Percentiles rank a stretch among this genome's conserved stretches.
phyloP scores from a whole-genome alignment of 2,888 invertebrate genomes.

The Heliothis peltigera region DNA sequence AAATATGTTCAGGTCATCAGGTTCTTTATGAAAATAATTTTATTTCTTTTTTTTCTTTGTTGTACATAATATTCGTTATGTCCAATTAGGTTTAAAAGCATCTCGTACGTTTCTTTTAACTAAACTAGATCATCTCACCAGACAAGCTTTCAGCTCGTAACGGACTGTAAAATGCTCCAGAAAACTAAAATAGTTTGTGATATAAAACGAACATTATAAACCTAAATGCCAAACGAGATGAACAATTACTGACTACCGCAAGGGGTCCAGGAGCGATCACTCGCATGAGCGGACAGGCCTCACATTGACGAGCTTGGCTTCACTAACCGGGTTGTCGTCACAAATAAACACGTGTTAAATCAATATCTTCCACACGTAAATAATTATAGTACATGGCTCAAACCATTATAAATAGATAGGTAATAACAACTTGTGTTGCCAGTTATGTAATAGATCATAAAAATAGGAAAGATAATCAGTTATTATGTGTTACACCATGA shows the following conservation, averaged over 20 bases:
- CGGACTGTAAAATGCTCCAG: background rate
- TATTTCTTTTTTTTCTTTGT: too few species aligned
- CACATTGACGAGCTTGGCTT: conserved; percentile 19
- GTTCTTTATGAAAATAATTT: too few species aligned
- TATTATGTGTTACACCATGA: conserved; percentile 17
- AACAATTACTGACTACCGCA: conserved; percentile 16
- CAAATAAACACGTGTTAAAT: conserved; percentile 28
- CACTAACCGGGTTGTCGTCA: conserved; percentile 28
- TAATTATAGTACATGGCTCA: background rate
- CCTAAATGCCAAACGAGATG: conserved; percentile 13
- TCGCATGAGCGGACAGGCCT: conserved; percentile 28
- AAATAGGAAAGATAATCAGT: conserved; percentile 1
- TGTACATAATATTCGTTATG: too few species aligned
- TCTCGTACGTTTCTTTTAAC: background rate
- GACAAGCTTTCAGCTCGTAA: background rate
- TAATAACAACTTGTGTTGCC: conserved; percentile 27
- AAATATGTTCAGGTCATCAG: too few species aligned
- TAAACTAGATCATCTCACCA: background rate
- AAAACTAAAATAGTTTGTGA: background rate
- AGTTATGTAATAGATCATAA: conserved; percentile 34
- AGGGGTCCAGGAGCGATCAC: conserved; percentile 17
- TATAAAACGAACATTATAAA: conserved; percentile 17
- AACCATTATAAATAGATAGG: conserved; percentile 6
- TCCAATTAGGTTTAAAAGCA: too few species aligned
- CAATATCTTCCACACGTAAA: conserved; percentile 12